Percentiles rank a stretch among this genome's conserved stretches.
Evolutionary conservation across 1,140 invertebrate species (phyloP).

Genomic region (Cydia pomonella): DNA sequence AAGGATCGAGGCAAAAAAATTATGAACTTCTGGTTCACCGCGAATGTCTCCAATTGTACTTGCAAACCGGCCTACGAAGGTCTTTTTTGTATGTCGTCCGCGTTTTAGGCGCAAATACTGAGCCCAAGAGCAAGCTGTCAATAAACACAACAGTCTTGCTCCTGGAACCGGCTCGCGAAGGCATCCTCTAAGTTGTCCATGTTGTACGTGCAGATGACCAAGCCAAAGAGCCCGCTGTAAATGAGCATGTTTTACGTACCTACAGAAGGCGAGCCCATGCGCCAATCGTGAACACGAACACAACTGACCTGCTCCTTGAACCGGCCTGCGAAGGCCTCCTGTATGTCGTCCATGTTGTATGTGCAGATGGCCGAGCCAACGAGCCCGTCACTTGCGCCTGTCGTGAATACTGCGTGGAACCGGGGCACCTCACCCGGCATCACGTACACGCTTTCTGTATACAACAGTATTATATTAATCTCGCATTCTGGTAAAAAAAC

Average conservation of each 20-base stretch:
- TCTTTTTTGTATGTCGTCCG: too few relatives aligned
- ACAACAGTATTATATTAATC: slow-evolving; percentile 30
- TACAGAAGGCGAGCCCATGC: too few relatives aligned
- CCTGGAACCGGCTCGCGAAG: slow-evolving; percentile 80
- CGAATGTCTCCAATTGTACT: too few relatives aligned
- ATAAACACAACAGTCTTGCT: slow-evolving; percentile 79
- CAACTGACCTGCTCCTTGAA: slow-evolving; percentile 89
- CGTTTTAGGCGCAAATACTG: too few relatives aligned
- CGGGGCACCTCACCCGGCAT: slow-evolving; percentile 89
- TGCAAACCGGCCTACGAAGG: too few relatives aligned
- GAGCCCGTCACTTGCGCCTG: slow-evolving; percentile 91
- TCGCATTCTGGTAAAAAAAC: not conserved
- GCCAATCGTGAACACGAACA: not conserved
- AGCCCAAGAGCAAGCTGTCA: too few relatives aligned
- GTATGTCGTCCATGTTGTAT: slow-evolving; percentile 90
- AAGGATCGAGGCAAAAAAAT: too few relatives aligned
- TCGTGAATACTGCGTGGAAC: slow-evolving; percentile 95
- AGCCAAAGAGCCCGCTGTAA: slow-evolving; percentile 66
- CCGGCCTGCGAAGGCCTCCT: slow-evolving; percentile 91
- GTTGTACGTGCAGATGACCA: too few relatives aligned
- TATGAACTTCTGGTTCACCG: too few relatives aligned
- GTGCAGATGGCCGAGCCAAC: slow-evolving; percentile 94
- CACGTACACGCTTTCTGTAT: slow-evolving; percentile 91
- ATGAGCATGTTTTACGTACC: too few relatives aligned
- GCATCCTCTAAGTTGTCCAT: slow-evolving; percentile 64